Percentiles rank a stretch among this genome's conserved stretches.
Conservation (phyloP, 35 echinoderm and acorn worm species). For the Eucidaris tribuloides region DNA sequence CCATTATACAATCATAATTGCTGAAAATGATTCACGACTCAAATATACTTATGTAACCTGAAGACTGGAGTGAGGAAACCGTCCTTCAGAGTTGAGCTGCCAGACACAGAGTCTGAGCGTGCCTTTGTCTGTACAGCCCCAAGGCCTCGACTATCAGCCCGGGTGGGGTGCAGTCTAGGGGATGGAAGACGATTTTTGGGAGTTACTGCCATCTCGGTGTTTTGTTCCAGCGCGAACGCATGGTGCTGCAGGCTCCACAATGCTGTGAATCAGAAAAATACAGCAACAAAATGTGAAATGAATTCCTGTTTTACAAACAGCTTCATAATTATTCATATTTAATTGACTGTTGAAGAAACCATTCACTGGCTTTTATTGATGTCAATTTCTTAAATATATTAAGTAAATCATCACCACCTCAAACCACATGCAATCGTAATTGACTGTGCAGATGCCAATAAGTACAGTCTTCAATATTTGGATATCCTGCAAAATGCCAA, state of each 20-base stretch:
- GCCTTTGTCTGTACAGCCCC: conserved; percentile 23
- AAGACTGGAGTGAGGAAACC: conserved; percentile 25
- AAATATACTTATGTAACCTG: conserved; percentile 74
- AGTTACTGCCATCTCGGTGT: conserved; percentile 75
- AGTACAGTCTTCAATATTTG: too few relatives aligned
- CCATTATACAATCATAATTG: neutral
- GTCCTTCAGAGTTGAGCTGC: neutral
- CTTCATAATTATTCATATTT: too few relatives aligned
- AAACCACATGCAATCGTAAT: too few relatives aligned
- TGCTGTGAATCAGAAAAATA: too few relatives aligned
- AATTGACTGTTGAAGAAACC: too few relatives aligned
- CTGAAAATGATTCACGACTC: conserved; percentile 32
- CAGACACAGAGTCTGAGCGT: conserved; percentile 13
- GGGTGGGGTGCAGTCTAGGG: neutral
- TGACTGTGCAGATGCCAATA: too few relatives aligned
- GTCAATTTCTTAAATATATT: too few relatives aligned
- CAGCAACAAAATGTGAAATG: too few relatives aligned
- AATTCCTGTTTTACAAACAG: too few relatives aligned
- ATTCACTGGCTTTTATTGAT: too few relatives aligned
- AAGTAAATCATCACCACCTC: too few relatives aligned
- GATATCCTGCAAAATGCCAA: too few relatives aligned
- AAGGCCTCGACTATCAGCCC: neutral
- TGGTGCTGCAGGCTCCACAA: conserved; percentile 62
- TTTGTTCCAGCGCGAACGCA: conserved; percentile 80
- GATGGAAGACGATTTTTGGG: conserved; percentile 55